Evolutionary conservation across 2,797 vertebrate species (phyloP).

Genomic region (Pseudochirops corinnae): DNA sequence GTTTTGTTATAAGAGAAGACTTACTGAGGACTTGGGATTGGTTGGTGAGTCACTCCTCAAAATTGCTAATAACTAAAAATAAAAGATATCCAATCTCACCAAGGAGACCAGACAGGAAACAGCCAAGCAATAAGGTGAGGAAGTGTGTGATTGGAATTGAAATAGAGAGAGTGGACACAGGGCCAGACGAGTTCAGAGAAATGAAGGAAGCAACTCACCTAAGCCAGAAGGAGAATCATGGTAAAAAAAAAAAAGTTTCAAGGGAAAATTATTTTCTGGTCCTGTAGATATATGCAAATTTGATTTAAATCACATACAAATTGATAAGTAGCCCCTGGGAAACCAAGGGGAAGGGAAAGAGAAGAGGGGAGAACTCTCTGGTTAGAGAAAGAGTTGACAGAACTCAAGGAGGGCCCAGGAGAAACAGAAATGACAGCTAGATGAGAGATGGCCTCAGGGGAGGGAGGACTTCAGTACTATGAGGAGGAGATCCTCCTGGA

Average conservation of each 20-base stretch:
- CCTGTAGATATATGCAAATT: constrained; percentile 62
- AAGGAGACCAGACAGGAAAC: too few species aligned
- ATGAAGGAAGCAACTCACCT: neutral
- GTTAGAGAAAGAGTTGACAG: neutral
- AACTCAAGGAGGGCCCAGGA: neutral
- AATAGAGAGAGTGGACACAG: too few species aligned
- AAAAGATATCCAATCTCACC: neutral
- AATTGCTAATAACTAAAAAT: neutral
- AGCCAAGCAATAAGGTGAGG: too few species aligned
- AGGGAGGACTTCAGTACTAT: neutral
- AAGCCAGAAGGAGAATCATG: neutral
- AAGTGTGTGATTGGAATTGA: too few species aligned
- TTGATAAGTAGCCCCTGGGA: constrained; percentile 53
- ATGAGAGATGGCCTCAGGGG: neutral
- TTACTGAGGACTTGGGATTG: neutral
- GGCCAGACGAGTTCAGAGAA: neutral
- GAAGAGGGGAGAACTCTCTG: constrained; percentile 9
- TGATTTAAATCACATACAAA: constrained; percentile 40
- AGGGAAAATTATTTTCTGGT: constrained; percentile 9
- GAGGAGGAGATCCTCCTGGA: neutral
- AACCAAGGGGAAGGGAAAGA: constrained; percentile 51
- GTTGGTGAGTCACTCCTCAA: neutral
- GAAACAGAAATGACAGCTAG: neutral
- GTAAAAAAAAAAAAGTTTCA: neutral
- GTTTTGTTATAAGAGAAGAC: neutral